Evolutionary conservation across 2,113 vertebrate genomes (phyloP).

Genomic region (Pterocles orientalis): DNA sequence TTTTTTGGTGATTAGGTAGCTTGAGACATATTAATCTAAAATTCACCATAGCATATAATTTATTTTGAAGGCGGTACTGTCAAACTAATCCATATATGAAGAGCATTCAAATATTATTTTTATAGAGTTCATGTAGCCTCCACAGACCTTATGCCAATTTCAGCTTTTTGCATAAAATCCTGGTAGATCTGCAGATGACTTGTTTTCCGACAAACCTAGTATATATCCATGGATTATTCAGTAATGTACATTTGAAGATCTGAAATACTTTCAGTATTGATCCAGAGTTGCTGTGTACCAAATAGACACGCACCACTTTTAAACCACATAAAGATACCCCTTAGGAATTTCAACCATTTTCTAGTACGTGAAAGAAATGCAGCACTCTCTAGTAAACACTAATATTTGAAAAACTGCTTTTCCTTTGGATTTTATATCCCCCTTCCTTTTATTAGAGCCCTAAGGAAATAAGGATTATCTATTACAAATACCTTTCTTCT

Average conservation of each 20-base stretch:
- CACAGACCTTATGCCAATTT: constrained; percentile 39
- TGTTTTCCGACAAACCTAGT: constrained; percentile 55
- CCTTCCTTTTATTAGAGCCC: constrained; percentile 31
- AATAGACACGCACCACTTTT: constrained; percentile 69
- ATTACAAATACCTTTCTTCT: constrained; percentile 13
- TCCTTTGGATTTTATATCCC: constrained; percentile 43
- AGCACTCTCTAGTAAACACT: constrained; percentile 58
- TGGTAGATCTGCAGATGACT: constrained; percentile 35
- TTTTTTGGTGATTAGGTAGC: constrained; percentile 34
- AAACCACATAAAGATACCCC: constrained; percentile 71
- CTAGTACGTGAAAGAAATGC: constrained; percentile 64
- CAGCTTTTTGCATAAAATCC: constrained; percentile 55
- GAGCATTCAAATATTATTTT: constrained; percentile 62
- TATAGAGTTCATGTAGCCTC: constrained; percentile 31
- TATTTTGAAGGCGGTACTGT: constrained; percentile 50
- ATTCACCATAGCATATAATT: constrained; percentile 49
- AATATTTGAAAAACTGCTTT: constrained; percentile 48
- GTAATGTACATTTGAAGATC: constrained; percentile 75
- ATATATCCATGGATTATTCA: constrained; percentile 71
- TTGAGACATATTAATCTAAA: constrained; percentile 44
- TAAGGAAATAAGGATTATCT: constrained; percentile 23
- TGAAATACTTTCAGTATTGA: constrained; percentile 75
- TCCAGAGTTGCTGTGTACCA: constrained; percentile 61
- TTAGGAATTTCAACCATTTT: constrained; percentile 74
- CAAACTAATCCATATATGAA: constrained; percentile 31